A percentile compares a stretch with the other conserved stretches of the same genome.
These are phyloP conservation scores for Botia kubotai DNA, from an alignment of 2,797 vertebrate species.

Conservation along the genomic window DNA sequence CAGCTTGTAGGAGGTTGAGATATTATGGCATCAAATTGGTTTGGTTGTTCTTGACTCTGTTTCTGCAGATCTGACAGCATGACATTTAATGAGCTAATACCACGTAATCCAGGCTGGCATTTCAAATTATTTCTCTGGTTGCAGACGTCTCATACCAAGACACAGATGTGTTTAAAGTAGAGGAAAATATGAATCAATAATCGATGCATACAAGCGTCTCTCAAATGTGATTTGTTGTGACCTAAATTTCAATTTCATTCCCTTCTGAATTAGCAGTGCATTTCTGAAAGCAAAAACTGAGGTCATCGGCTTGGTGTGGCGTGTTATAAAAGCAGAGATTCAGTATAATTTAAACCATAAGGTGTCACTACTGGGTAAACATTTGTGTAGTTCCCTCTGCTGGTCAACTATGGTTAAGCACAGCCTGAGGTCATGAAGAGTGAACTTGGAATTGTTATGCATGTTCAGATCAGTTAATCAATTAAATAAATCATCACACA, in stretches of 20 bases:
- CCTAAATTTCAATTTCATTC: neutral
- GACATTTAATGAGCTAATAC: constrained; percentile 8
- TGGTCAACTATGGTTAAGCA: constrained; percentile 21
- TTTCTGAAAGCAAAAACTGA: neutral
- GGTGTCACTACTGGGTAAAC: constrained; percentile 7
- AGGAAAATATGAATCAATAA: neutral
- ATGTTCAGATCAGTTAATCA: no score
- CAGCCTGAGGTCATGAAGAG: neutral
- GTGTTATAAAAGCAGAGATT: constrained; percentile 23
- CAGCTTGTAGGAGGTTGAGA: neutral
- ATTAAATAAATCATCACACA: no score
- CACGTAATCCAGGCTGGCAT: neutral
- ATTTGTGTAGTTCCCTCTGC: constrained; percentile 51
- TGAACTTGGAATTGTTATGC: no score
- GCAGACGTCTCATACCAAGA: neutral
- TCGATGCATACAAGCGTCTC: neutral
- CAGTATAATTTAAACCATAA: constrained; percentile 45
- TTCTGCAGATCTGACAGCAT: neutral
- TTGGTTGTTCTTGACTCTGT: neutral
- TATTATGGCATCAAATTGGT: neutral
- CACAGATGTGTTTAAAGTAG: neutral
- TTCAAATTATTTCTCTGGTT: neutral
- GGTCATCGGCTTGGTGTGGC: constrained; percentile 15
- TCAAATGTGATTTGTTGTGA: neutral
- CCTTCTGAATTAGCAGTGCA: neutral